phyloP scores from a whole-genome alignment of 2,888 invertebrate species.

The Stenichneumon culpator region DNA sequence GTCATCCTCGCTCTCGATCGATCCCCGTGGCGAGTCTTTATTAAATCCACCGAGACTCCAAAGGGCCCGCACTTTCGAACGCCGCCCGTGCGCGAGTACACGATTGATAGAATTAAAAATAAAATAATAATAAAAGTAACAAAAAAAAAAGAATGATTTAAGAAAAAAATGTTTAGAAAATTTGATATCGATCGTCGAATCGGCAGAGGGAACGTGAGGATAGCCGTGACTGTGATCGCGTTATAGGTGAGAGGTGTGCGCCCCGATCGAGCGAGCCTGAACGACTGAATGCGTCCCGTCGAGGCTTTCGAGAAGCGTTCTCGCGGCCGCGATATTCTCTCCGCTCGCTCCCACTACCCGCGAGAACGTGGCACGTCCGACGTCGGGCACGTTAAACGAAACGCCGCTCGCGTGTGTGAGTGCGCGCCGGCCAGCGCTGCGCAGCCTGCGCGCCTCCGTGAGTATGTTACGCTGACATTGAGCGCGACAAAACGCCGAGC shows the following conservation, averaged over 20 bases:
- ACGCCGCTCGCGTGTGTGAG: background rate
- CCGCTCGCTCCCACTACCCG: constrained; percentile 68
- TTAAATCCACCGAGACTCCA: constrained; percentile 1
- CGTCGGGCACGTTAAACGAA: constrained; percentile 35
- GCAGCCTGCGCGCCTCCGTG: no score
- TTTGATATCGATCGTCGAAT: background rate
- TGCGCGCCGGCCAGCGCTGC: background rate
- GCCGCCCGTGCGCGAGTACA: background rate
- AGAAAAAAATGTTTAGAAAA: background rate
- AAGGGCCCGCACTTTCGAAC: background rate
- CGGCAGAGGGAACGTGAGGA: no score
- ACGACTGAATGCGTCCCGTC: constrained; percentile 78
- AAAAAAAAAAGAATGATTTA: background rate
- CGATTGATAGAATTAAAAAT: background rate
- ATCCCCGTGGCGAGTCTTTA: background rate
- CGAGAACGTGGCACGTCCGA: constrained; percentile 40
- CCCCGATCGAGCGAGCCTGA: constrained; percentile 78
- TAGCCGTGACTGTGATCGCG: background rate
- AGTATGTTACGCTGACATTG: constrained; percentile 47
- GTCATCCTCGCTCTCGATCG: constrained; percentile 24
- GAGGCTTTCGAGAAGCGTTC: constrained; percentile 64
- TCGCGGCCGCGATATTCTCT: constrained; percentile 68
- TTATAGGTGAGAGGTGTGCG: constrained; percentile 62
- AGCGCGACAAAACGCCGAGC: constrained; percentile 29
- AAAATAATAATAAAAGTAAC: background rate